Base-by-base conservation (phyloP, 2,113 vertebrate genomes). In the Damaliscus lunatus region DNA sequence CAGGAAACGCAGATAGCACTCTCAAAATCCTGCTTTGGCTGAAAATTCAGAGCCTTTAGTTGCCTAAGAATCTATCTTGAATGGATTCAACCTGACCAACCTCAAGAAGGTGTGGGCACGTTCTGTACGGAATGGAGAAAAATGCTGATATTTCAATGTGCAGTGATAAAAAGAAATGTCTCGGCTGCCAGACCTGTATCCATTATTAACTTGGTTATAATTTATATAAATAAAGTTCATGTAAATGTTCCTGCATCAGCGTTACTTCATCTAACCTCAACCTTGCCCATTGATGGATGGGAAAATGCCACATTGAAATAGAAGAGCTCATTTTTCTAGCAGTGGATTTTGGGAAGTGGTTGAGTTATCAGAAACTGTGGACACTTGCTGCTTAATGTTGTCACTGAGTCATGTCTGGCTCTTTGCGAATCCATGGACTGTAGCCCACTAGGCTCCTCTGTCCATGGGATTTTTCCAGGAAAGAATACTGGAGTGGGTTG, bases 1-100 rank as follows among this genome's bases (percentile, higher is more conserved):
- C 99, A 99, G 95, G 98, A 99, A 85, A 99, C 99, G 84, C 99
- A 99, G 16, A 98, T 71, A 21, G 88, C 31, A 3, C 0, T 74
- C 48, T 97, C 92, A 1, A 2, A 88, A 27, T 46, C 23, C 88
- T 67, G 74, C 80, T 91, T 96, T 7, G 80, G 97, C 98, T 98
- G 87, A 33, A 92, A 98, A 88, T 67, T 2, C n/a, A 92, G 60
- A 97, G 25, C 3, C 4, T n/a, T 17, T 36, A 11, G 40, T 84
- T 82, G 92, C 50, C 50, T 6, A n/a, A 88, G 48, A 57, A 17
- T 33, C 64, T 21, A 14, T 77, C 71, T 27, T 43, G 71, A 77
- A 43, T 77, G 19, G 48, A 90, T 9, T 71, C 33, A 46, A 12
- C 21, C 48, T 19, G 36, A 90, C 36, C 62, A 59, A 19, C 40